Conservation (phyloP, 2,888 invertebrate genomes). For the Balanococcus diminutus region DNA sequence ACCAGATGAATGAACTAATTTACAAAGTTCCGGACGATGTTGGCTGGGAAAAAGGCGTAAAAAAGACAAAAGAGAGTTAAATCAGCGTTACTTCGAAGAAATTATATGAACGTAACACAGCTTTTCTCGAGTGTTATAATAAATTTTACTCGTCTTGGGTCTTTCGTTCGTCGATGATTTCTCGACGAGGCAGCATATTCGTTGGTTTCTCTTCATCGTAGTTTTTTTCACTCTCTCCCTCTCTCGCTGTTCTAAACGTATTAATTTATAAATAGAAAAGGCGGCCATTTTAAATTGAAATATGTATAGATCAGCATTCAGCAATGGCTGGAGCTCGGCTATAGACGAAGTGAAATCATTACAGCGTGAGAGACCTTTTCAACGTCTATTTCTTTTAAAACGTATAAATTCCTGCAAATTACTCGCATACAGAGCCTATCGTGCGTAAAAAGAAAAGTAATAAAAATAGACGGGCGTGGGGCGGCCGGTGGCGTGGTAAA, state of each 20-base stretch:
- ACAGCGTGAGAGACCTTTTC: not conserved
- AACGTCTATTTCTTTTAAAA: not conserved
- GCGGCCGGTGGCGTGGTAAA: not conserved
- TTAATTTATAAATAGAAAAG: not conserved
- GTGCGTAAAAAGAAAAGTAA: not conserved
- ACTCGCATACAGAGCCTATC: not conserved
- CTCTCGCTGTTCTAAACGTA: not conserved
- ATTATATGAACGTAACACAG: no score
- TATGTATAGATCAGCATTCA: not conserved
- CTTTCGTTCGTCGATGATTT: not conserved
- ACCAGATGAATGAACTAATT: not conserved
- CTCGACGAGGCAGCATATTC: not conserved
- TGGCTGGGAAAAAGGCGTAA: not conserved
- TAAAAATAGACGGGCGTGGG: not conserved
- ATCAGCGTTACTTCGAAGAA: not conserved
- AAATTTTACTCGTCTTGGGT: not conserved
- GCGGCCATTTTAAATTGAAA: not conserved
- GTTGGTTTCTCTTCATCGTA: no score
- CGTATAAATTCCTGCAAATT: not conserved
- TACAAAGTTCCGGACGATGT: not conserved
- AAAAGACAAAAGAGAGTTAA: not conserved
- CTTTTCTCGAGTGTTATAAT: not conserved
- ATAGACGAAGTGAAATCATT: no score
- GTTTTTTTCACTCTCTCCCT: no score
- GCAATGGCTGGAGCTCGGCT: no score